Base-by-base conservation (phyloP, 2,113 vertebrate genomes). In the Lampris incognitus region DNA sequence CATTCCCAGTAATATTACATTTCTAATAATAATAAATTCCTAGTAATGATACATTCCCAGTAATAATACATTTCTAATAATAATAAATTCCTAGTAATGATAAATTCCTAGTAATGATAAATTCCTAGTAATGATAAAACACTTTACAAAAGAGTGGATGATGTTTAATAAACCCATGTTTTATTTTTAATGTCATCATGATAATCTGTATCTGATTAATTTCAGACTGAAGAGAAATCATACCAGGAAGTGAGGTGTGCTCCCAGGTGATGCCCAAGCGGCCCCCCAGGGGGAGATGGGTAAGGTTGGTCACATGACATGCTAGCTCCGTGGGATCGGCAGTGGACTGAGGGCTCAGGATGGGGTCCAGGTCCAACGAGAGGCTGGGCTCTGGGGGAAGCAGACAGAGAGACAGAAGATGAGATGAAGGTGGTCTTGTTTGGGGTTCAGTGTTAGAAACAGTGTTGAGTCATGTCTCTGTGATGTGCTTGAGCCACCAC, bases 261-360 rank as follows among this genome's bases (percentile, higher is more conserved):
- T 95, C 95, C 97, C 97, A 99, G 1, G 94, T 92, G 9, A 97
- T 95, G 0, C 92, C 91, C 63, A 98, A 93, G 0, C 90, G 93
- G 9, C 93, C 74, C 0, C 92, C 74, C 0, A 66, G 77, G 5
- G 94, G 92, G 0, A 83, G 40, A 13, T 89, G 92, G 63, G 92
- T 92, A 0, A 79, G 51, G 0, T 95, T 94, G 56, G 86, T 91
- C 49, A 98, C 93, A 4, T 83, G 91, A 58, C 98, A 99, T 0
- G 93, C 88, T 76, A 99, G 92, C 76, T 96, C 96, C 0, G 95
- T 95, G 69, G 95, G 94, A n/a, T 98, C 96, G 0, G 95, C 95
- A 0, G 95, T 92, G 69, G 92, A 94, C 62, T 92, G 92, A 0
- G 98, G 96, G 37, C 51, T 89, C 76, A 84, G 88, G 3, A 93